phyloP scores from a whole-genome alignment of 2,113 vertebrate genomes.

The Micronycteris hirsuta region DNA sequence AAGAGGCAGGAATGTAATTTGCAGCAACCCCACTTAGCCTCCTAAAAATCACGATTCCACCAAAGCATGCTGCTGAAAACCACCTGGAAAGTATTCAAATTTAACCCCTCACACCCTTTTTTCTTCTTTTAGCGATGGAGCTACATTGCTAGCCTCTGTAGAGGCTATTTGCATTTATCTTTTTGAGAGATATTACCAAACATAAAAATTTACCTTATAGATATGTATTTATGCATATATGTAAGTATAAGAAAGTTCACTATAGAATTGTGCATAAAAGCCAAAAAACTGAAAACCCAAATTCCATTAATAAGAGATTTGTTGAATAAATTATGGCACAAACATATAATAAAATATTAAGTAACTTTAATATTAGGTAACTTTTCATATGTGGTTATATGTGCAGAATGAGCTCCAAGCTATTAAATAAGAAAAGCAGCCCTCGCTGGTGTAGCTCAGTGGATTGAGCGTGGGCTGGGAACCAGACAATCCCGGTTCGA shows the following conservation, averaged over 20 bases:
- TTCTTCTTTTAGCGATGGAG: background rate
- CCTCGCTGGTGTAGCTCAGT: too few relatives aligned
- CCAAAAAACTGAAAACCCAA: background rate
- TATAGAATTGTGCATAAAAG: background rate
- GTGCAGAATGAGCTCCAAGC: background rate
- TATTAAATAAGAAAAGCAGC: background rate
- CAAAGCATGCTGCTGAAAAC: conserved; percentile 12
- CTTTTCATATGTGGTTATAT: background rate
- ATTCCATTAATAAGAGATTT: background rate
- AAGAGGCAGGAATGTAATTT: conserved; percentile 39
- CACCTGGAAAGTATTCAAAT: background rate
- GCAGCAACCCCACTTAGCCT: background rate
- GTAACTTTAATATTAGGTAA: conserved; percentile 1
- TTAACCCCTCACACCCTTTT: background rate
- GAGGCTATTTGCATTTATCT: background rate
- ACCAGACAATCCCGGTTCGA: too few relatives aligned
- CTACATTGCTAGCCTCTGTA: background rate
- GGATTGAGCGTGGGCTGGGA: too few relatives aligned
- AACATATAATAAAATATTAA: conserved; percentile 12
- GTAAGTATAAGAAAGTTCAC: background rate
- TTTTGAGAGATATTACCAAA: conserved; percentile 1
- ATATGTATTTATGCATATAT: background rate
- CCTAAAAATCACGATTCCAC: conserved; percentile 8
- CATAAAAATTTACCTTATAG: background rate
- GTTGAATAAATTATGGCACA: conserved; percentile 15